Evolutionary conservation across 2,797 vertebrate species (phyloP).

Genomic region (Gymnoscopelus braueri): DNA sequence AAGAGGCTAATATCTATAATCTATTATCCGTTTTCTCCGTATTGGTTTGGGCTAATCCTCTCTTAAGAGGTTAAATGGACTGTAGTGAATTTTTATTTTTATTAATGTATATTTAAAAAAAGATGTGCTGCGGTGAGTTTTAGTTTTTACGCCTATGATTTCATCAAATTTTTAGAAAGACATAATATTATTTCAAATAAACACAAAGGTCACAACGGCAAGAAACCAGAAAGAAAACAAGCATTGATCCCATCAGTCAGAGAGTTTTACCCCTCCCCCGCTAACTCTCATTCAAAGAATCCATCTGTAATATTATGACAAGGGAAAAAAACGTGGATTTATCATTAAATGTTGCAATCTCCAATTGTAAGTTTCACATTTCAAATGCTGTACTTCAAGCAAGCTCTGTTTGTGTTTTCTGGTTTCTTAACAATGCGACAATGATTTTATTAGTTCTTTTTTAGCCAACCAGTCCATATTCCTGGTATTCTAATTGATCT

Average conservation of each 20-base stretch:
- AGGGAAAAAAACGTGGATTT: background rate
- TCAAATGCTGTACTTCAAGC: background rate
- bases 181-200: background rate
- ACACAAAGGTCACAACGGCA: too few species aligned
- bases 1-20: slow-evolving; percentile 61
- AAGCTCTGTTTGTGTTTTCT: background rate
- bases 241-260: too few species aligned
- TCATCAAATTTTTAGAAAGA: slow-evolving; percentile 20
- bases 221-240: too few species aligned
- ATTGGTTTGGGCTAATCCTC: slow-evolving; percentile 61
- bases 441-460: background rate
- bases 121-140: slow-evolving; percentile 67
- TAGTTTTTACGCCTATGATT: slow-evolving; percentile 50
- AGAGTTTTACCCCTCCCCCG: background rate
- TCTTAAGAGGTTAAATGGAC: slow-evolving; percentile 55
- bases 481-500: background rate
- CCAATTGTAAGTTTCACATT: too few species aligned
- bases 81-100: slow-evolving; percentile 59
- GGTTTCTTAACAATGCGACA: too few species aligned
- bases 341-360: slow-evolving; percentile 9
- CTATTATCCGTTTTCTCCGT: slow-evolving; percentile 49
- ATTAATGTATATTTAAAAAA: slow-evolving; percentile 52
- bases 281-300: slow-evolving; percentile 30
- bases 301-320: background rate
- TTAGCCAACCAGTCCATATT: too few species aligned